Base-by-base conservation (phyloP, 1,140 invertebrate species). In the Aradophagus sp. region DNA sequence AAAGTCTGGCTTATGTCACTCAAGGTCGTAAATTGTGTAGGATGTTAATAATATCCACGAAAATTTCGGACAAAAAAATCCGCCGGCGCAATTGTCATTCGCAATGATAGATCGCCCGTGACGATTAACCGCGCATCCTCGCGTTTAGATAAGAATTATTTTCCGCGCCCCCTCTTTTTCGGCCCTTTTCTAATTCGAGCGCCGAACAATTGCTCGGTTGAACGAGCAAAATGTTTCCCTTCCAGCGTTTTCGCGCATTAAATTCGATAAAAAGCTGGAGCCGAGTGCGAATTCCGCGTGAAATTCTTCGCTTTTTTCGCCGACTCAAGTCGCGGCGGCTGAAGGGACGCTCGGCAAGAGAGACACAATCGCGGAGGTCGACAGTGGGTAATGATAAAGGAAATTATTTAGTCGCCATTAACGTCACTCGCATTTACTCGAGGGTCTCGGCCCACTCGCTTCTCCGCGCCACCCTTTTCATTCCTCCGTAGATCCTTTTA, bases 401-500 rank as follows among this genome's bases (percentile, higher is more conserved):
- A 78, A 81, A 83, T 83, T 83, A 83, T 82, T 83, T 81, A 81
- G 77, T 74, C 76, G 76, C 80, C 75, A 82, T 82, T 82, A 83
- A 82, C 75, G 81, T 82, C 80, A 82, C 59, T 80, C 73, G 78
- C 80, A 81, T 80, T 83, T 81, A 75, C 61, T 70, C 65, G 73
- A 67, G 66, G 59, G 53, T 66, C 50, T 59, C 59, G 23, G 31
- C 47, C 47, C 27, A 13, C 47, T 48, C 10, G 13, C 35, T 23
- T 42, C 27, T 36, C 12, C 19, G 13, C 52, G 19, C 47, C 42
- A 45, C 41, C 45, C 52, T 67, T 55, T 71, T 62, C 55, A 65
- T 72, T 75, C 66, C 58, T 36, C 42, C 52, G 47, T 26, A 44
- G 48, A 66, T 72, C 62, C 59, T 70, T 67, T 62, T 66, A 59